Conservation (phyloP, 2,797 vertebrate genomes). For the Podarcis siculus region DNA sequence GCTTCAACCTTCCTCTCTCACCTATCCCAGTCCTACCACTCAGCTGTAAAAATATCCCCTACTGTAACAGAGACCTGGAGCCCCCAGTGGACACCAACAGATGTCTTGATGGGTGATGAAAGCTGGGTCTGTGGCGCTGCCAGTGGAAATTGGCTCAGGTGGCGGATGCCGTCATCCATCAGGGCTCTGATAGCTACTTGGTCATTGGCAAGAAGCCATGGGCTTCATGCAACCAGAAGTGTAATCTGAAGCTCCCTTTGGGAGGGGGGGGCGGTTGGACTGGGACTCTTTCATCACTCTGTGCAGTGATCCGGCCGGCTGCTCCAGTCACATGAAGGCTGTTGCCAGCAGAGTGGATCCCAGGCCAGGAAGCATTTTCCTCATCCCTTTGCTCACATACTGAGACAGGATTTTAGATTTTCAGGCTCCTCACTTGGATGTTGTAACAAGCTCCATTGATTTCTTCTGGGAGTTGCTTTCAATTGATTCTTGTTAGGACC, state of each 20-base stretch:
- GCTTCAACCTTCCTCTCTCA: constrained; percentile 42
- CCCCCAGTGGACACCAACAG: constrained; percentile 54
- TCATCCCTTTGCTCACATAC: not conserved
- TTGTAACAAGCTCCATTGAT: not conserved
- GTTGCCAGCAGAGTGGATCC: constrained; percentile 12
- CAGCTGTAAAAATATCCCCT: constrained; percentile 73
- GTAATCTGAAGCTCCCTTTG: constrained; percentile 16
- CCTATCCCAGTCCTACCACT: constrained; percentile 55
- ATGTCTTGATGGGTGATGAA: constrained; percentile 57
- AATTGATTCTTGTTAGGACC: not conserved
- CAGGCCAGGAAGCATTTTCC: not conserved
- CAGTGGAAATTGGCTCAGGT: constrained; percentile 63
- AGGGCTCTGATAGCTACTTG: constrained; percentile 58
- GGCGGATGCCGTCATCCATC: constrained; percentile 59
- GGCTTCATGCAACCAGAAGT: constrained; percentile 23
- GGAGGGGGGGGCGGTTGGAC: not conserved
- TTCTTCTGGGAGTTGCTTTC: not conserved
- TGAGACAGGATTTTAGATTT: not conserved
- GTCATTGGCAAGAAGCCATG: constrained; percentile 59
- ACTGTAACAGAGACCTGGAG: constrained; percentile 40
- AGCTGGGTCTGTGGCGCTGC: constrained; percentile 59
- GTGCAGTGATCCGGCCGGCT: not conserved
- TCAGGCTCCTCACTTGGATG: not conserved
- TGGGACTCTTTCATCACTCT: constrained; percentile 9
- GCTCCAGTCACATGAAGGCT: not conserved